Evolutionary conservation across 2,113 vertebrate species (phyloP), one percentile per base, ranked within the genome.

Genomic region (Melanerpes formicivorus): DNA sequence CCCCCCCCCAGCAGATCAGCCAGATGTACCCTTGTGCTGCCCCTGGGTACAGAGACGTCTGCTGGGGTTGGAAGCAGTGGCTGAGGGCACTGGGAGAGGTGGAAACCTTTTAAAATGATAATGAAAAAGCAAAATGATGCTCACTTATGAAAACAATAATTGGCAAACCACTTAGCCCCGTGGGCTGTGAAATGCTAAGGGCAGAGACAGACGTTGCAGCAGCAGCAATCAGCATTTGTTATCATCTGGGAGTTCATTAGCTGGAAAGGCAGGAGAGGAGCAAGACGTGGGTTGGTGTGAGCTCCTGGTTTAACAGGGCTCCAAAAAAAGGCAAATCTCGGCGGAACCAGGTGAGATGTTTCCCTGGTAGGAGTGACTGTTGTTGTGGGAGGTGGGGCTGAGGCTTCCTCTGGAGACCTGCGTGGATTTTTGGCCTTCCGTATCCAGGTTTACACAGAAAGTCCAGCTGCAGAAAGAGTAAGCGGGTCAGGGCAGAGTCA

Each of bases 241-340:
- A 58, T 78, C 90, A 91, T 73, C 83, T 69, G 93, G 93, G 88
- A 90, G 70, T 86, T 94, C 84, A 79, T 88, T 94, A 94, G 80
- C 3, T 32, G 55, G 74, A 27, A 75, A 84, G 40, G 37, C 0
- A 1, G 23, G 80, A 91, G 80, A 80, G 52, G 60, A 91, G 72
- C 32, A 37, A 78, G 86, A 8, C 0, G 2, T 44, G 73, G 44
- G 59, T 79, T 11, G 25, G 23, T 32, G 34, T 21, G 80, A 93
- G 50, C 63, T 91, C 12, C 44, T 55, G 64, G 62, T 74, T 87
- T 71, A 64, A 71, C 8, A 1, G 3, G 14, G 54, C 73, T 66
- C 46, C 44, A 52, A 17, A 70, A 65, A 87, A 79, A 63, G 77
- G 62, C 0, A 1, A 5, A 69, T 72, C 63, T 67, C 8, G 0